These are phyloP conservation scores for Polypedilum vanderplanki DNA, from an alignment of 1,140 invertebrate genomes.

Conservation along the genomic window DNA sequence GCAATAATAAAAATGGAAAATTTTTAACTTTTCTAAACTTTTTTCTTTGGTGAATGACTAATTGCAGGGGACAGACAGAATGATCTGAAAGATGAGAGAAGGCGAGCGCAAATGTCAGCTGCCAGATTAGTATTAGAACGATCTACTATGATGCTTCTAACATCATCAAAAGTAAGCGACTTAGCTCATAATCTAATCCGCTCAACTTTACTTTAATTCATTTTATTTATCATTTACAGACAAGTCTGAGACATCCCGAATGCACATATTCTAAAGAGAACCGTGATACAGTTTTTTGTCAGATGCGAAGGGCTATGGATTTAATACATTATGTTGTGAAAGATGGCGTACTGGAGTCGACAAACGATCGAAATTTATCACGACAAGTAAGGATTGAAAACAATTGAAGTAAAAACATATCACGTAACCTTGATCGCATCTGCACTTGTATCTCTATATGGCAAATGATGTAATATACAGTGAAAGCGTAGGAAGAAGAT, in stretches of 20 bases:
- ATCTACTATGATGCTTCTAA: constrained; percentile 96
- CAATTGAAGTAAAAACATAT: too few species aligned
- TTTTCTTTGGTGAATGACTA: neutral
- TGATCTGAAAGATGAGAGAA: constrained; percentile 90
- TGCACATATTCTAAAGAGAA: constrained; percentile 88
- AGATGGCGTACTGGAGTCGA: constrained; percentile 70
- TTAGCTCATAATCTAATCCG: constrained; percentile 22
- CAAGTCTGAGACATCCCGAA: constrained; percentile 90
- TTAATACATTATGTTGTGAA: constrained; percentile 96
- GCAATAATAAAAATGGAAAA: neutral
- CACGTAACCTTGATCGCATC: too few species aligned
- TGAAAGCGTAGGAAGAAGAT: too few species aligned
- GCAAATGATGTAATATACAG: too few species aligned
- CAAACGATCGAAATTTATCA: constrained; percentile 35
- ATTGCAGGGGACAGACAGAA: constrained; percentile 56
- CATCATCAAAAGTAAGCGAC: constrained; percentile 78
- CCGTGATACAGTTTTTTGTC: constrained; percentile 93
- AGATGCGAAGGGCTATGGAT: constrained; percentile 95
- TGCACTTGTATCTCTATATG: too few species aligned
- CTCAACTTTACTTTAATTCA: neutral
- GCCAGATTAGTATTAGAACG: constrained; percentile 90
- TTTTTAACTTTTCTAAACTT: neutral
- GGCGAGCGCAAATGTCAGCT: constrained; percentile 90
- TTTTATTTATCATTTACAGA: constrained; percentile 43
- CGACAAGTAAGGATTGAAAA: constrained; percentile 37